Conservation (phyloP, 2,113 vertebrate species). For the Microcebus ravelobensis region DNA sequence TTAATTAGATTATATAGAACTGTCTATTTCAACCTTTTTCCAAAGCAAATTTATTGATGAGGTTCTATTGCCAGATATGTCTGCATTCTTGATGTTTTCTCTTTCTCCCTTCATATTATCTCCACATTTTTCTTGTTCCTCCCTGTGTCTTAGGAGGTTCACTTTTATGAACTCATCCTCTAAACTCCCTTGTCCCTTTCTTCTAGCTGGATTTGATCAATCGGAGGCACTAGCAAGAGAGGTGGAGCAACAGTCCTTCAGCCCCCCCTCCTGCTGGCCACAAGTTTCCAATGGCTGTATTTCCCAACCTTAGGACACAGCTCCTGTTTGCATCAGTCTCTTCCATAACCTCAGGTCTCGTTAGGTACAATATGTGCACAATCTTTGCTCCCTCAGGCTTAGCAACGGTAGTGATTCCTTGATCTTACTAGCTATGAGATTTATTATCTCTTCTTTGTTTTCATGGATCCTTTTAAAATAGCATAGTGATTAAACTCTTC, state of each 20-base stretch:
- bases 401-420: background rate
- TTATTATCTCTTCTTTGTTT: background rate
- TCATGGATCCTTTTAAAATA: background rate
- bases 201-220: background rate
- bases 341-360: background rate
- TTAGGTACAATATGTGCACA: rapidly evolving
- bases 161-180: background rate
- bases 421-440: background rate
- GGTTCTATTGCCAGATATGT: background rate
- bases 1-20: background rate
- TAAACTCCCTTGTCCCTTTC: background rate
- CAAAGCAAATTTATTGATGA: background rate
- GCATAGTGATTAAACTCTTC: background rate
- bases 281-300: rapidly evolving
- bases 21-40: background rate
- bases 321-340: rapidly evolving
- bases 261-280: background rate
- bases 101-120: background rate
- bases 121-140: background rate
- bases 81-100: background rate
- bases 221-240: background rate
- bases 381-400: background rate
- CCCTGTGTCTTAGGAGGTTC: background rate
- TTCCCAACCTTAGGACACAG: background rate
- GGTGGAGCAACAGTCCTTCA: background rate